Percentiles rank a stretch among this genome's conserved stretches.
Conservation (phyloP, 2,113 vertebrate species). For the Oncorhynchus tshawytscha region DNA sequence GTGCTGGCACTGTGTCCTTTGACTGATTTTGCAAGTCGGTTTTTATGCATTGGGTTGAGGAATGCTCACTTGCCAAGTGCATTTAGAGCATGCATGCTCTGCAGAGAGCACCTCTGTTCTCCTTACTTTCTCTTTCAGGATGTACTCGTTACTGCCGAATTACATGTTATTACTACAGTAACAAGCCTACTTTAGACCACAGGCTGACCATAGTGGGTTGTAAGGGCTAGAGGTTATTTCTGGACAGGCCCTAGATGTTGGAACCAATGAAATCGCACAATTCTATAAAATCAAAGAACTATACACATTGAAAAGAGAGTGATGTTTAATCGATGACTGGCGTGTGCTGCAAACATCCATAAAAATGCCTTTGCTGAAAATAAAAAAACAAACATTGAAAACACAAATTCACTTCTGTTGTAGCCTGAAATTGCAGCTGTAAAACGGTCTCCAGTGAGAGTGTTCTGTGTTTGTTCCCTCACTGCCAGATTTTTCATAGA, state of each 20-base stretch:
- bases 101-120: background rate
- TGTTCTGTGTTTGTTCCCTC: slow-evolving; percentile 9
- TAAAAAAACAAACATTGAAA: background rate
- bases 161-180: background rate
- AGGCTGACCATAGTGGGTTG: too few species aligned
- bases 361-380: slow-evolving; percentile 3
- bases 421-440: background rate
- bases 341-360: background rate
- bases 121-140: background rate
- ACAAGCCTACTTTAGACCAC: too few species aligned
- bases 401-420: background rate
- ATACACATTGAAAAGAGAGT: background rate
- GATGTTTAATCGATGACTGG: slow-evolving; percentile 4
- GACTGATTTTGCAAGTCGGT: slow-evolving; percentile 1
- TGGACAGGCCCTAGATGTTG: too few species aligned
- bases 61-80: slow-evolving; percentile 6
- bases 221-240: too few species aligned
- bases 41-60: slow-evolving; percentile 11
- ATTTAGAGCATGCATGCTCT: background rate
- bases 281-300: background rate
- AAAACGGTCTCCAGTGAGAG: background rate
- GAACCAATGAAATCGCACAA: too few species aligned
- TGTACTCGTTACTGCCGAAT: background rate
- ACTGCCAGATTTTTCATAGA: slow-evolving; percentile 4
- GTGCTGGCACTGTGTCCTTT: background rate